phyloP scores from a whole-genome alignment of 92 coral and sea anemone species.

The Galaxea fascicularis region DNA sequence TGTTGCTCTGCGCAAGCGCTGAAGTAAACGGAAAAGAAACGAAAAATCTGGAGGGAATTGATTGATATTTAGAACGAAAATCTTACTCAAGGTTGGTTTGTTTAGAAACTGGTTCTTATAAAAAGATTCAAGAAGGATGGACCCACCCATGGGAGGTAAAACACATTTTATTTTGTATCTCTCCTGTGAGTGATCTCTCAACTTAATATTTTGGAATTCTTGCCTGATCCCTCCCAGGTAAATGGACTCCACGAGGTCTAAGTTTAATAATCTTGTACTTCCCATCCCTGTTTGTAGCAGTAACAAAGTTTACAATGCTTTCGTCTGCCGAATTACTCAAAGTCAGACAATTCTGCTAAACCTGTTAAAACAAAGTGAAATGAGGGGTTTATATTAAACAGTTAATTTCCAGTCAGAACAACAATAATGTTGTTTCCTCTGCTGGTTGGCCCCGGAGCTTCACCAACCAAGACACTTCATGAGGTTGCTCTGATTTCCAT shows the following conservation, averaged over 20 bases:
- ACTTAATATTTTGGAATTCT: not conserved
- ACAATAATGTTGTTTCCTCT: too few species aligned
- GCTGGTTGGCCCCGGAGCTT: too few species aligned
- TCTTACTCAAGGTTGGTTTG: not conserved
- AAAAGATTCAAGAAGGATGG: constrained; percentile 46
- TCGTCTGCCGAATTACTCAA: not conserved
- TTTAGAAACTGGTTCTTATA: not conserved
- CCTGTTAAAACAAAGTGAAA: not conserved
- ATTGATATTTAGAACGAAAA: not conserved
- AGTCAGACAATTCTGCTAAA: not conserved
- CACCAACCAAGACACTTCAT: too few species aligned
- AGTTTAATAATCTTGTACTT: too few species aligned
- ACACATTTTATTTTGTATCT: not conserved
- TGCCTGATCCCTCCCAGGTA: not conserved
- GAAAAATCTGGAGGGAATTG: not conserved
- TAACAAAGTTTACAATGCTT: not conserved
- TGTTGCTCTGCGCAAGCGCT: constrained; percentile 35
- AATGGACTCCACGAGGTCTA: not conserved
- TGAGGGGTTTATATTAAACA: not conserved
- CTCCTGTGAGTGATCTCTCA: not conserved
- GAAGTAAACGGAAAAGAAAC: not conserved
- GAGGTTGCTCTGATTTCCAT: too few species aligned
- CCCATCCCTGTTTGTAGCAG: not conserved
- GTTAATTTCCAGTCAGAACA: not conserved
- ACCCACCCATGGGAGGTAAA: constrained; percentile 80